Conservation (phyloP, 1,140 invertebrate species). For the Pseudoatta argentina region DNA sequence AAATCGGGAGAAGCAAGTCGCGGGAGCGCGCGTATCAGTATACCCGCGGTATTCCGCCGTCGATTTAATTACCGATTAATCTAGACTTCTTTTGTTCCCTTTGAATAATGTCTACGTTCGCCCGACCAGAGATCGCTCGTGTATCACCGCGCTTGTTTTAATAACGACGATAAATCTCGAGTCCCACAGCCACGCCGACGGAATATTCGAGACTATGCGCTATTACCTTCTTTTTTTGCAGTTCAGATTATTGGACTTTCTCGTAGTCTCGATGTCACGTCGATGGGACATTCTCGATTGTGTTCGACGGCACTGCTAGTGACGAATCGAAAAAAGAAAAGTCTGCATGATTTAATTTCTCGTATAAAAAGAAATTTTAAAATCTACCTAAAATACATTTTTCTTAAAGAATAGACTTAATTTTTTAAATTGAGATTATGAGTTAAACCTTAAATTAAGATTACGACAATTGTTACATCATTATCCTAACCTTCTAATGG, state of each 20-base stretch:
- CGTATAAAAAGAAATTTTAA: background rate
- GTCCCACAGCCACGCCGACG: conserved; percentile 36
- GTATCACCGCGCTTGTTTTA: conserved; percentile 73
- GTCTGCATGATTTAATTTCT: conserved; percentile 28
- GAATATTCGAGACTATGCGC: conserved; percentile 62
- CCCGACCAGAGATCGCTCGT: conserved; percentile 33
- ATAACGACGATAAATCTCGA: conserved; percentile 73
- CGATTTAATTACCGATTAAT: conserved; percentile 77
- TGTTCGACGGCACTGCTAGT: background rate
- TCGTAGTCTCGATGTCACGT: conserved; percentile 60
- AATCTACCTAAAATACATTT: background rate
- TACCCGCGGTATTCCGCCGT: conserved; percentile 38
- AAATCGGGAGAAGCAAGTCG: conserved; percentile 53
- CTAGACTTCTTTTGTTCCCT: conserved; percentile 67
- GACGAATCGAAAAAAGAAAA: conserved; percentile 28
- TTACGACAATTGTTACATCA: background rate
- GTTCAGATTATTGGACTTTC: conserved; percentile 60
- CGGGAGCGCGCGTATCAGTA: conserved; percentile 42
- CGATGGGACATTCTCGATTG: conserved; percentile 52
- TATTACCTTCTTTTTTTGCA: conserved; percentile 59
- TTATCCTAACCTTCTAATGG: background rate
- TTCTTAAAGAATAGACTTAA: background rate
- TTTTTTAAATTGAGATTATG: background rate
- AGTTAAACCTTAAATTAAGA: no score
- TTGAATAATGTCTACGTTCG: conserved; percentile 67